Percentiles rank a stretch among this genome's conserved stretches.
phyloP scores from a whole-genome alignment of 1,140 invertebrate species.

The Pogonus chalceus region DNA sequence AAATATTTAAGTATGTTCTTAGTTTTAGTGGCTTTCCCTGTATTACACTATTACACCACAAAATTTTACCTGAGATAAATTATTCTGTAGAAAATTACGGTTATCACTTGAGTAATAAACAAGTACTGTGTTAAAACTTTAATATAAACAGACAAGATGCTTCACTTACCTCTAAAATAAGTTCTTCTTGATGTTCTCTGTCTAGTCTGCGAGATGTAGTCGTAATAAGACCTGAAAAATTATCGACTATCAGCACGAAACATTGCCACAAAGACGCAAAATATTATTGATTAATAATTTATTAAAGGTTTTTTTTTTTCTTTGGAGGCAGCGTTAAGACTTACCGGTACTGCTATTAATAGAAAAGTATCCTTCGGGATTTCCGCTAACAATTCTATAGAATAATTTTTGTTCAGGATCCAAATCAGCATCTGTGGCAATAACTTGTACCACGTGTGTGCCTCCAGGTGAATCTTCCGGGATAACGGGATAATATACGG shows the following conservation, averaged over 20 bases:
- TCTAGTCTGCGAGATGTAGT: slow-evolving; percentile 76
- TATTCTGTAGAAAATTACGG: background rate
- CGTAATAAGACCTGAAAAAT: slow-evolving; percentile 61
- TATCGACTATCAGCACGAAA: background rate
- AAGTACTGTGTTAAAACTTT: background rate
- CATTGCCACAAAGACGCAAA: background rate
- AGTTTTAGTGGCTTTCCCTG: too few relatives aligned
- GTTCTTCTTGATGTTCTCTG: slow-evolving; percentile 71
- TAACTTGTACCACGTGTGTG: slow-evolving; percentile 62
- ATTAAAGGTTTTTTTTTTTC: too few relatives aligned
- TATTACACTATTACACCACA: background rate
- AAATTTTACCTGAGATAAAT: background rate
- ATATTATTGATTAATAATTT: background rate
- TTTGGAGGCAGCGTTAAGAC: too few relatives aligned
- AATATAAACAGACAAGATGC: too few relatives aligned
- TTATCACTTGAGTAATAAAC: too few relatives aligned
- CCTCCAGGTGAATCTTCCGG: slow-evolving; percentile 72
- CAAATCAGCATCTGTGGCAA: slow-evolving; percentile 70
- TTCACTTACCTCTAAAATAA: slow-evolving; percentile 71
- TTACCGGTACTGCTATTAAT: slow-evolving; percentile 79
- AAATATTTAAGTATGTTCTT: too few relatives aligned
- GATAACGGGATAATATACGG: slow-evolving; percentile 76
- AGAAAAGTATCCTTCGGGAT: slow-evolving; percentile 80
- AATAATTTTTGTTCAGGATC: slow-evolving; percentile 55
- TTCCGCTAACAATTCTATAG: slow-evolving; percentile 79